phyloP scores from a whole-genome alignment of 2,888 invertebrate species.

The Malachius bipustulatus region DNA sequence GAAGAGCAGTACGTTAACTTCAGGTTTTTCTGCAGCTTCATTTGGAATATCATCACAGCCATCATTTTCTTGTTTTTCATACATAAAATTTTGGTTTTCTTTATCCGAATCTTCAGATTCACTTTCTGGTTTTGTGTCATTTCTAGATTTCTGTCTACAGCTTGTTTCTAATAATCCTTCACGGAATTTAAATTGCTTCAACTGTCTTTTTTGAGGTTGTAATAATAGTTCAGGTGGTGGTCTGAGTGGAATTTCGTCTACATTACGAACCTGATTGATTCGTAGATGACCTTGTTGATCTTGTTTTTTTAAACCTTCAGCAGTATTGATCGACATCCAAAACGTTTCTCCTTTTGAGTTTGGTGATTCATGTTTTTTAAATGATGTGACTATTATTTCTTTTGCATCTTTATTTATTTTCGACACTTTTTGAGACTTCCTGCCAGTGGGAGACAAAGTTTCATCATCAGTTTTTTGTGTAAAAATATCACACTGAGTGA shows the following conservation, averaged over 20 bases:
- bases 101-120: no score
- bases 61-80: slow-evolving; percentile 14
- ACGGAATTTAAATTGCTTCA: no score
- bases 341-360: slow-evolving; percentile 29
- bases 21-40: slow-evolving; percentile 24
- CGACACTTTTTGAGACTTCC: no score
- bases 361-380: slow-evolving; percentile 23
- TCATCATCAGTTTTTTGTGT: no score
- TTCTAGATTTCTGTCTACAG: no score
- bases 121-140: no score
- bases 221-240: slow-evolving; percentile 27
- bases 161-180: no score
- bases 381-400: slow-evolving; percentile 26
- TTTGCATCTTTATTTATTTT: no score
- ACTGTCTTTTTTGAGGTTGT: no score
- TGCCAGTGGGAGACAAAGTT: no score
- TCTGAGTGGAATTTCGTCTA: slow-evolving; percentile 31
- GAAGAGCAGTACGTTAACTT: slow-evolving; percentile 24
- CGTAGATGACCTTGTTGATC: slow-evolving; percentile 3
- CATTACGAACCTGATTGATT: slow-evolving; percentile 23
- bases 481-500: no score
- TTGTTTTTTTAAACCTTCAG: slow-evolving; percentile 10
- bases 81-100: slow-evolving; percentile 7
- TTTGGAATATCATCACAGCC: slow-evolving; percentile 17
- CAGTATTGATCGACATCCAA: slow-evolving; percentile 26